Evolutionary conservation across 2,113 vertebrate genomes (phyloP).

Genomic region (Vulpes ferrilata): DNA sequence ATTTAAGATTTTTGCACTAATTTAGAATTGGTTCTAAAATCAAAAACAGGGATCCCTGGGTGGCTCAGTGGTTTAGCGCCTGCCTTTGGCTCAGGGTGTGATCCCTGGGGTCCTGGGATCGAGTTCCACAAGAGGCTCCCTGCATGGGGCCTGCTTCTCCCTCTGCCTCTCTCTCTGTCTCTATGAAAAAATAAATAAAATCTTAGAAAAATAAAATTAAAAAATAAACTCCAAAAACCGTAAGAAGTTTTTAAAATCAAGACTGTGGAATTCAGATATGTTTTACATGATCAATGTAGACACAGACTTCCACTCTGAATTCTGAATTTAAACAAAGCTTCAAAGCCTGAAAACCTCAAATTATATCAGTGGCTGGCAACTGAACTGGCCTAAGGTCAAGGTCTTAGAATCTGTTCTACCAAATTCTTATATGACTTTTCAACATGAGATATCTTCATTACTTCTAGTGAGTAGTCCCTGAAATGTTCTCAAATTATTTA

Average conservation of each 20-base stretch:
- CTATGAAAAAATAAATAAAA: too few relatives aligned
- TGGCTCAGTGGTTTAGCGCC: too few relatives aligned
- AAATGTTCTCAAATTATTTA: conserved; percentile 20
- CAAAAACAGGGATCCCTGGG: too few relatives aligned
- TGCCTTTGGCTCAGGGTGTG: too few relatives aligned
- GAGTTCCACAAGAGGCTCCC: too few relatives aligned
- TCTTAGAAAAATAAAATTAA: too few relatives aligned
- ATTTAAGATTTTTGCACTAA: not conserved
- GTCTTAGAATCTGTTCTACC: not conserved
- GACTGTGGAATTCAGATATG: not conserved
- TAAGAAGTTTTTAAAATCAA: conserved; percentile 41
- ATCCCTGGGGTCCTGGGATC: too few relatives aligned
- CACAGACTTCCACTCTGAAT: not conserved
- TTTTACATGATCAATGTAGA: not conserved
- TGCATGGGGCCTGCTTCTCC: too few relatives aligned
- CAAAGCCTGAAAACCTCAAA: not conserved
- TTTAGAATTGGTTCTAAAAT: too few relatives aligned
- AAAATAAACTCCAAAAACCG: not conserved
- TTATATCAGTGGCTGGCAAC: not conserved
- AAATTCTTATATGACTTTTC: conserved; percentile 33
- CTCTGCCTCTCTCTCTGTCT: too few relatives aligned
- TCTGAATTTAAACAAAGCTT: conserved; percentile 43
- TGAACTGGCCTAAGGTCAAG: not conserved
- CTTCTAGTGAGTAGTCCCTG: not conserved
- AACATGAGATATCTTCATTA: not conserved